Conservation (phyloP, 2,113 vertebrate species). For the Oplegnathus fasciatus region DNA sequence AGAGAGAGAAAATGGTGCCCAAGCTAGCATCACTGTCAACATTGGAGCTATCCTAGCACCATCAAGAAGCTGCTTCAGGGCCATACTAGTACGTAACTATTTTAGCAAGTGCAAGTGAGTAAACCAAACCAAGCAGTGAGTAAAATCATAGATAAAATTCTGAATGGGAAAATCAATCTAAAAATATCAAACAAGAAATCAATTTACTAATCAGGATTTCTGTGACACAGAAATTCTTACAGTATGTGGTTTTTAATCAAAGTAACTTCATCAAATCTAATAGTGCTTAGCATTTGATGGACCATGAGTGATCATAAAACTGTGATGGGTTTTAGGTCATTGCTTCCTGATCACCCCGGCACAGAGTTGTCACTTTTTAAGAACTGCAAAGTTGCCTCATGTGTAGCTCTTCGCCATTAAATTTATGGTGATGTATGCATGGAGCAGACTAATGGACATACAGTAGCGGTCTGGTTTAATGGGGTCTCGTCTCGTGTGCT, state of each 20-base stretch:
- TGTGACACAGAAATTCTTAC: background rate
- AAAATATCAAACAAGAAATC: background rate
- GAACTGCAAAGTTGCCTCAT: conserved; percentile 45
- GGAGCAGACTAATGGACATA: conserved; percentile 43
- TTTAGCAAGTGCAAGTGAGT: background rate
- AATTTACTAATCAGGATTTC: background rate
- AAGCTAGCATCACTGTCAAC: background rate
- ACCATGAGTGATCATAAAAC: conserved; percentile 37
- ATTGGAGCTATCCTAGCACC: background rate
- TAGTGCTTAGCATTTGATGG: conserved; percentile 23
- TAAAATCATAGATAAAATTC: background rate
- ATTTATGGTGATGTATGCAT: conserved; percentile 70
- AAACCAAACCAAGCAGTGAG: background rate
- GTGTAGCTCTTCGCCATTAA: conserved; percentile 57
- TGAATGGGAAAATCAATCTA: background rate
- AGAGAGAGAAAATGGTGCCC: background rate
- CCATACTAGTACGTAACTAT: background rate
- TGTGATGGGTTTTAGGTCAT: conserved; percentile 25
- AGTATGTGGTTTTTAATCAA: background rate
- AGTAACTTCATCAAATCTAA: conserved; percentile 21
- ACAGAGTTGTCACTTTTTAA: conserved; percentile 50
- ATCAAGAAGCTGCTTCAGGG: background rate
- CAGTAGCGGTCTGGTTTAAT: conserved; percentile 42
- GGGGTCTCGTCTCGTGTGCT: conserved; percentile 18
- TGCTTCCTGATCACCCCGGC: conserved; percentile 50